Conservation (phyloP, 2,797 vertebrate species). For the Sarcoramphus papa region DNA sequence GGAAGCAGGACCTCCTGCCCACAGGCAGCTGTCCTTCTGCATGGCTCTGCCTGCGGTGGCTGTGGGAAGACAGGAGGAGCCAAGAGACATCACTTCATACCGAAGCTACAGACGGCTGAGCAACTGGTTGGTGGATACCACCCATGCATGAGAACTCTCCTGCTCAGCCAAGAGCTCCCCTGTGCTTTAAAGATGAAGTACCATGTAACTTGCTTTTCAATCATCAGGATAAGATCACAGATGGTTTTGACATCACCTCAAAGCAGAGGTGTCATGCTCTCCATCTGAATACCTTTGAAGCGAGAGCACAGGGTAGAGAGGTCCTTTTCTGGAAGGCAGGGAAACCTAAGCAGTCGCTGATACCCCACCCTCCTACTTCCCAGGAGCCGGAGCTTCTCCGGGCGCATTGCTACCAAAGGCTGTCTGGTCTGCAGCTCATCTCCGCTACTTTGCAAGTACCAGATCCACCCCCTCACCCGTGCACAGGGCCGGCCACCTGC, state of each 20-base stretch:
- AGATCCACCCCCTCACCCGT: background rate
- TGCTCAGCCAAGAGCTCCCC: background rate
- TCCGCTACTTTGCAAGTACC: background rate
- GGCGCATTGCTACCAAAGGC: accelerated
- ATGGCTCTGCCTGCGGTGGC: background rate
- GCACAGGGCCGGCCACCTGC: background rate
- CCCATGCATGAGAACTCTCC: background rate
- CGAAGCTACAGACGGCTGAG: background rate
- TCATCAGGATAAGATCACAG: background rate
- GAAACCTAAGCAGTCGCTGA: background rate
- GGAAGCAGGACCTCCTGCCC: background rate
- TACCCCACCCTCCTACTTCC: background rate
- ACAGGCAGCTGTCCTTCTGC: background rate
- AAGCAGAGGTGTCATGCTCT: background rate
- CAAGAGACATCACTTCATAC: background rate
- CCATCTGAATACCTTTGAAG: background rate
- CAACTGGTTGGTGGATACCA: background rate
- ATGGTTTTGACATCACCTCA: background rate
- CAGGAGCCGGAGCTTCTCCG: background rate
- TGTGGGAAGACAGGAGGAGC: background rate
- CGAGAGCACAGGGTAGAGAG: background rate
- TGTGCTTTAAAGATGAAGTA: background rate
- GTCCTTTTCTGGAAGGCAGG: background rate
- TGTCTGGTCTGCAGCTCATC: background rate
- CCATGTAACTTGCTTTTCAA: background rate